A percentile compares a stretch with the other conserved stretches of the same genome.
Evolutionary conservation across 2,113 vertebrate species (phyloP).

Genomic region (Antidorcas marsupialis): DNA sequence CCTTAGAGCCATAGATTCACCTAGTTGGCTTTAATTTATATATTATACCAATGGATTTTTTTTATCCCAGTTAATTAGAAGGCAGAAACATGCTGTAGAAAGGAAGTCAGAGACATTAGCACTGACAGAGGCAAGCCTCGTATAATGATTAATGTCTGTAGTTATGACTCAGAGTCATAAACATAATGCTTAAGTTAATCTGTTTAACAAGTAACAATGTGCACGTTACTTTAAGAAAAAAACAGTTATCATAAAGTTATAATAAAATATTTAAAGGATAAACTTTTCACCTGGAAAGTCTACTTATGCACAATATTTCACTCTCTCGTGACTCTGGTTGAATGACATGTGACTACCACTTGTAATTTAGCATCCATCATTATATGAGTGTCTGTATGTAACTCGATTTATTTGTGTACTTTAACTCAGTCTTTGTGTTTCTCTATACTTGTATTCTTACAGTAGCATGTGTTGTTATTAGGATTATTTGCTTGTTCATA

Average conservation of each 20-base stretch:
- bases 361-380: neutral
- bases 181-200: neutral
- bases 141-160: neutral
- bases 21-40: neutral
- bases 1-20: neutral
- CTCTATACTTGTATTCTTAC: neutral
- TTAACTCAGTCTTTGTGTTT: neutral
- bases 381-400: neutral
- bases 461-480: neutral
- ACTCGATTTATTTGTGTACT: neutral
- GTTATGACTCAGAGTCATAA: neutral
- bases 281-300: neutral
- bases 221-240: neutral
- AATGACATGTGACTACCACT: neutral
- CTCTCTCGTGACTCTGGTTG: neutral
- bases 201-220: neutral
- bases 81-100: neutral
- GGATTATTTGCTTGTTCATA: neutral
- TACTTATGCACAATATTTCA: neutral
- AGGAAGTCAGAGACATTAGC: neutral
- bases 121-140: neutral
- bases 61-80: neutral
- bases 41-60: neutral
- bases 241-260: neutral
- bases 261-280: conserved; percentile 4